These are phyloP conservation scores for Oryzias dopingdopingensis DNA, from an alignment of 2,797 vertebrate genomes.

Conservation along the genomic window DNA sequence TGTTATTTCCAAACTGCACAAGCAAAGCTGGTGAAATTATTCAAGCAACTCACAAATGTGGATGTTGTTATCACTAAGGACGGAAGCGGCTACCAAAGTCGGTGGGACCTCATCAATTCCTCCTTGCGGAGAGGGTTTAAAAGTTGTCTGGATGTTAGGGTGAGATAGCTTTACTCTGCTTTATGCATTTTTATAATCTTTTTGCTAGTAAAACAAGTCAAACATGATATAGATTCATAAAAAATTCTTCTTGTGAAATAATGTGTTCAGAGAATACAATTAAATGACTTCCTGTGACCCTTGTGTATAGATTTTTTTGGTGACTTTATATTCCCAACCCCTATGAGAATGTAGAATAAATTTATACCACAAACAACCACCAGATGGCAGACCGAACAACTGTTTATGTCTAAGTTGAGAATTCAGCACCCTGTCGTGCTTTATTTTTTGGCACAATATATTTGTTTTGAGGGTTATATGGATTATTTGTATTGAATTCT, in stretches of 20 bases:
- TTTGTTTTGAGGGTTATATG: neutral
- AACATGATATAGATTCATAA: too few species aligned
- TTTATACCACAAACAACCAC: conserved; percentile 53
- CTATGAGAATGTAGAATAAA: neutral
- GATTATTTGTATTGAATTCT: neutral
- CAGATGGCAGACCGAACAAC: conserved; percentile 69
- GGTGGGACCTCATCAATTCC: conserved; percentile 90
- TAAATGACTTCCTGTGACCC: too few species aligned
- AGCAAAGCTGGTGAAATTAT: too few species aligned
- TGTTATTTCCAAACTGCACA: too few species aligned
- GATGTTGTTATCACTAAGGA: conserved; percentile 70
- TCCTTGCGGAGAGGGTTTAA: conserved; percentile 85
- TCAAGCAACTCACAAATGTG: too few species aligned
- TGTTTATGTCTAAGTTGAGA: neutral
- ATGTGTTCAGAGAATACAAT: too few species aligned
- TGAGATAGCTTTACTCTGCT: conserved; percentile 47
- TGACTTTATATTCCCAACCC: too few species aligned
- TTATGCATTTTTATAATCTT: too few species aligned
- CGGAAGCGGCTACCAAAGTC: conserved; percentile 84
- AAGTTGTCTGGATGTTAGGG: conserved; percentile 87
- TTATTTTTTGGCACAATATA: conserved; percentile 1
- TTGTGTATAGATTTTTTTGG: too few species aligned
- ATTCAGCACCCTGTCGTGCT: neutral
- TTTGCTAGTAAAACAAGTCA: too few species aligned
- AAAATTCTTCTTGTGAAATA: too few species aligned